phyloP scores from a whole-genome alignment of 2,888 invertebrate genomes.

The Melieria picta region DNA sequence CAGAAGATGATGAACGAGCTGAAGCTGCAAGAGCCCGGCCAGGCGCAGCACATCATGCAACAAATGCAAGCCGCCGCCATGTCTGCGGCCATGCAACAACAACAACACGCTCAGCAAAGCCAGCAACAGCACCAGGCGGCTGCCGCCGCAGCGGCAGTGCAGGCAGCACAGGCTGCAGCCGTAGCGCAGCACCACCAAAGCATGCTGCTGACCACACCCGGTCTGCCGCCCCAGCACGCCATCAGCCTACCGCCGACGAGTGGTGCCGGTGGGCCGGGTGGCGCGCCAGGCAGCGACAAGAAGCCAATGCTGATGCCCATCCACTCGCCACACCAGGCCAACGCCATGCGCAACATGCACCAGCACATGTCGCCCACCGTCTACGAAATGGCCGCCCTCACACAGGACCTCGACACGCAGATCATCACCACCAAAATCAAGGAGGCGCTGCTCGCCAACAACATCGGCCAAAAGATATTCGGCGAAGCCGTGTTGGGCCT shows the following conservation, averaged over 20 bases:
- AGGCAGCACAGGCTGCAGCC: conserved; percentile 66
- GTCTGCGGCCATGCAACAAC: conserved; percentile 65
- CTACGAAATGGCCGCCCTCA: conserved; percentile 96
- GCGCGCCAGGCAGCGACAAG: conserved; percentile 62
- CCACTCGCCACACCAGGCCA: conserved; percentile 74
- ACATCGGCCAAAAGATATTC: conserved; percentile 98
- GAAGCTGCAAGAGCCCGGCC: conserved; percentile 76
- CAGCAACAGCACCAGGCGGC: conserved; percentile 69
- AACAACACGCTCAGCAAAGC: conserved; percentile 62
- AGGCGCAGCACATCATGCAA: conserved; percentile 71
- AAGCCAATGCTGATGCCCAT: conserved; percentile 71
- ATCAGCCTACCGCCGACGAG: conserved; percentile 72
- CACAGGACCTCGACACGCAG: conserved; percentile 96
- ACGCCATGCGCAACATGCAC: conserved; percentile 78
- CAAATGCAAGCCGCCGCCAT: conserved; percentile 68
- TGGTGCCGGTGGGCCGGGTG: conserved; percentile 40
- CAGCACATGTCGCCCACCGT: conserved; percentile 94
- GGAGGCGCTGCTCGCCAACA: conserved; percentile 94
- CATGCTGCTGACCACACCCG: conserved; percentile 80
- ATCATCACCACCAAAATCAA: conserved; percentile 96
- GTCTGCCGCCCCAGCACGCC: conserved; percentile 79
- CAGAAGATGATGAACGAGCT: conserved; percentile 82
- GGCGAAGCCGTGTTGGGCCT: conserved; percentile 97
- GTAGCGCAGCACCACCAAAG: conserved; percentile 66
- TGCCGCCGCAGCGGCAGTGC: conserved; percentile 67